Evolutionary conservation across 2,888 invertebrate genomes (phyloP), one percentile per base, ranked within the genome.

Genomic region (Frankliniella intonsa): DNA sequence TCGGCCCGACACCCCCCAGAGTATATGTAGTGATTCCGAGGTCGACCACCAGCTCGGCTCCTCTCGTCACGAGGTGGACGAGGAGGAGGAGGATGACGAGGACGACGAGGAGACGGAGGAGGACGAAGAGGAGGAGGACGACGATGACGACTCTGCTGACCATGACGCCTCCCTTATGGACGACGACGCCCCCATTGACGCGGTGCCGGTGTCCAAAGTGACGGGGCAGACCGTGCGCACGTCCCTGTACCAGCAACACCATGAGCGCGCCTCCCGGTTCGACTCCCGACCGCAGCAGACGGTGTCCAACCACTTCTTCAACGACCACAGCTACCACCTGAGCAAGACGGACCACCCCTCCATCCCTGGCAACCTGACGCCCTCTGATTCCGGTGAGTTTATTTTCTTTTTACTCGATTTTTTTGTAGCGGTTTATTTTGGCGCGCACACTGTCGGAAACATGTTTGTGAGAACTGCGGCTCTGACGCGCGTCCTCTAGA

Each of bases 291-390:
- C 69, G 69, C 69, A 76, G 69, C 69, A 25, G 22, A 76, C 25
- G 25, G 69, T 76, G 11, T 76, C 69, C 11, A 76, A 76, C 69
- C 69, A 76, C 69, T 76, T 76, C 69, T 76, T 76, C 69, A 76
- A 76, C 69, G 69, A 76, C 69, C 69, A 76, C 69, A 76, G 69
- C 69, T 76, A 76, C 69, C 69, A 76, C 25, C 69, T 76, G 22
- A 76, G 69, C 69, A 76, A 76, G 25, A 25, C 22, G 10, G 69
- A 25, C 69, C 22, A 25, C 69, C 8, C 69, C 11, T 22, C 69
- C 69, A 76, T 76, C 25, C 69, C 69, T 22, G 69, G 69, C 69
- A 76, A 76, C 69, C 69, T 76, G 11, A 76, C 69, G 25, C 69
- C 69, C 69, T 76, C 69, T 10, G 69, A 76, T 76, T 76, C 69